Percentiles rank a stretch among this genome's conserved stretches.
Conservation (phyloP, 2,797 vertebrate genomes). For the Muscicapa comitata region DNA sequence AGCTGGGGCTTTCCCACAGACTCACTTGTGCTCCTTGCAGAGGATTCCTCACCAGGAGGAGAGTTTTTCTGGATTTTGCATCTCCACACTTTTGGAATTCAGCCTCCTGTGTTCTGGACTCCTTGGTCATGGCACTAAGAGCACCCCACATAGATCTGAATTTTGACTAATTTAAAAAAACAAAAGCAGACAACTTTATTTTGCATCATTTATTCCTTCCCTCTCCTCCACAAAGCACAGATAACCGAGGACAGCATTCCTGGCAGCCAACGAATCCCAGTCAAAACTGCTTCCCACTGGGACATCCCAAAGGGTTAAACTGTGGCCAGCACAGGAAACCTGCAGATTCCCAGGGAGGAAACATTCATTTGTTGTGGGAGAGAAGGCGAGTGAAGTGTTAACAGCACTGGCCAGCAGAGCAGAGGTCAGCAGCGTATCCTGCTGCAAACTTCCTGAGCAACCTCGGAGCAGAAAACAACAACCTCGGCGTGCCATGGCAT, state of each 20-base stretch:
- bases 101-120: neutral
- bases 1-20: neutral
- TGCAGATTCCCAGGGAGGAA: conserved; percentile 73
- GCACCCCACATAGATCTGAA: fast-evolving
- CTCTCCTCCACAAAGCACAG: too few species aligned
- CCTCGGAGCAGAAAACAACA: conserved; percentile 74
- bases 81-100: neutral
- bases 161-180: neutral
- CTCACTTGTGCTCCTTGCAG: neutral
- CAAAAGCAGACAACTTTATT: neutral
- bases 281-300: fast-evolving
- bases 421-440: conserved; percentile 76
- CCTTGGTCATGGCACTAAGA: neutral
- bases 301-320: neutral
- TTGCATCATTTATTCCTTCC: neutral
- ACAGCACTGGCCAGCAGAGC: conserved; percentile 71
- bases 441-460: conserved; percentile 80
- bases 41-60: neutral
- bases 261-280: fast-evolving
- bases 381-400: conserved; percentile 81
- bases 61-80: neutral
- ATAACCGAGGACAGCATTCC: neutral
- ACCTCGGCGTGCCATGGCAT: neutral
- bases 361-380: conserved; percentile 73
- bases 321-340: conserved; percentile 76